phyloP scores from a whole-genome alignment of 2,888 invertebrate genomes.

The Barypeithes pellucidus region DNA sequence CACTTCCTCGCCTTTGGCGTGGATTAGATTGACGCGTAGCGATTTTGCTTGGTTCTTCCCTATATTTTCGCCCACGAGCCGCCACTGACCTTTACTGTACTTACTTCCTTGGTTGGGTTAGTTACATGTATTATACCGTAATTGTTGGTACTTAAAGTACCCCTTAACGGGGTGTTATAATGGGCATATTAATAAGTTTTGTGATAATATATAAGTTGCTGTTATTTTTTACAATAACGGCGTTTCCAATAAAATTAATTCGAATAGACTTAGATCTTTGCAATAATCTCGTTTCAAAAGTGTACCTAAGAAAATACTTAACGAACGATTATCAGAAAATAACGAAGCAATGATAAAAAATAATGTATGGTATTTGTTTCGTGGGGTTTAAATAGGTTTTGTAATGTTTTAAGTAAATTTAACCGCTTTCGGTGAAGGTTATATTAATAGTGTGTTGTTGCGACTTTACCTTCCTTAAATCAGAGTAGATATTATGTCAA shows the following conservation, averaged over 20 bases:
- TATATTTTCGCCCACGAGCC: too few species aligned
- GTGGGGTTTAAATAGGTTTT: background rate
- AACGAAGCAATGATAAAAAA: too few species aligned
- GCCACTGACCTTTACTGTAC: too few species aligned
- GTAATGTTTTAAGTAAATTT: background rate
- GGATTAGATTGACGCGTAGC: too few species aligned
- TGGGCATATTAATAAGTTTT: conserved; percentile 13
- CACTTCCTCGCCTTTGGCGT: too few species aligned
- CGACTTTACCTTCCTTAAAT: background rate
- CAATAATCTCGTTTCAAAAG: conserved; percentile 1
- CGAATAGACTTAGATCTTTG: conserved; percentile 14
- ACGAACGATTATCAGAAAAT: too few species aligned
- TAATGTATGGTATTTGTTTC: background rate
- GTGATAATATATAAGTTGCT: background rate
- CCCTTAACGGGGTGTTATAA: conserved; percentile 9
- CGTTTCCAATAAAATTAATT: background rate
- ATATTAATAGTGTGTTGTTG: background rate
- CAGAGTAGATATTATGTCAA: too few species aligned
- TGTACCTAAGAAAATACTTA: background rate
- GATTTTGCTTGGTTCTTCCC: too few species aligned
- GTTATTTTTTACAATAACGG: background rate
- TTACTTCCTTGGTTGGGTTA: too few species aligned
- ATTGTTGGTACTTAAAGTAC: background rate
- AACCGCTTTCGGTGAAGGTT: conserved; percentile 20
- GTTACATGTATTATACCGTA: too few species aligned